A percentile compares a stretch with the other conserved stretches of the same genome.
These are phyloP conservation scores for Melanostoma mellinum DNA, from an alignment of 2,888 invertebrate genomes.

Conservation along the genomic window DNA sequence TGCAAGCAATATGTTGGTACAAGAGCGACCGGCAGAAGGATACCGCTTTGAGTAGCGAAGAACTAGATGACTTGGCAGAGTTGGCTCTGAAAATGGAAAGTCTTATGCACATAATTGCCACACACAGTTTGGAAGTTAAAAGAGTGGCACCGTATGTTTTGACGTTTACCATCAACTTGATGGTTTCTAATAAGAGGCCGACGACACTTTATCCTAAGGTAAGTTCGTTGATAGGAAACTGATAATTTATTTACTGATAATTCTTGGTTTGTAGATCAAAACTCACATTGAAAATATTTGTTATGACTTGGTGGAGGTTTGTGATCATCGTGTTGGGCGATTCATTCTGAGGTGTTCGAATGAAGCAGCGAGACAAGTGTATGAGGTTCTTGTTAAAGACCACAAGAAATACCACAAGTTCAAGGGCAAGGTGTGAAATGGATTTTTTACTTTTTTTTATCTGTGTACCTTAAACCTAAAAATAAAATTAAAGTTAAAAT, in stretches of 20 bases:
- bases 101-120: constrained; percentile 77
- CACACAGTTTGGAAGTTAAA: constrained; percentile 78
- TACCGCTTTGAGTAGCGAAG: constrained; percentile 75
- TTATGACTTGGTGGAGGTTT: constrained; percentile 79
- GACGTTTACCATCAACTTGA: constrained; percentile 78
- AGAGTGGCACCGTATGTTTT: constrained; percentile 80
- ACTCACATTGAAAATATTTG: constrained; percentile 80
- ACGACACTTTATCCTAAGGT: constrained; percentile 81
- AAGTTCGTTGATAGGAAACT: constrained; percentile 11
- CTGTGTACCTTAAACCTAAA: constrained; percentile 13
- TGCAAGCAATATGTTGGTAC: constrained; percentile 80
- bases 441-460: not conserved
- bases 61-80: constrained; percentile 78
- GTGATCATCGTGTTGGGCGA: constrained; percentile 80
- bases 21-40: constrained; percentile 79
- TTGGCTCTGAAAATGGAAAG: constrained; percentile 79
- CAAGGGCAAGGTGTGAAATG: constrained; percentile 79
- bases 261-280: constrained; percentile 78
- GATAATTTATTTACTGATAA: constrained; percentile 24
- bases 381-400: constrained; percentile 79
- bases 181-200: constrained; percentile 79
- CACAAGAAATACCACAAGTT: constrained; percentile 81
- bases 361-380: constrained; percentile 80
- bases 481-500: constrained; percentile 3
- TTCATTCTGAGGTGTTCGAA: constrained; percentile 80